Base-by-base conservation (phyloP, 2,888 invertebrate genomes). In the Aphidius colemani region DNA sequence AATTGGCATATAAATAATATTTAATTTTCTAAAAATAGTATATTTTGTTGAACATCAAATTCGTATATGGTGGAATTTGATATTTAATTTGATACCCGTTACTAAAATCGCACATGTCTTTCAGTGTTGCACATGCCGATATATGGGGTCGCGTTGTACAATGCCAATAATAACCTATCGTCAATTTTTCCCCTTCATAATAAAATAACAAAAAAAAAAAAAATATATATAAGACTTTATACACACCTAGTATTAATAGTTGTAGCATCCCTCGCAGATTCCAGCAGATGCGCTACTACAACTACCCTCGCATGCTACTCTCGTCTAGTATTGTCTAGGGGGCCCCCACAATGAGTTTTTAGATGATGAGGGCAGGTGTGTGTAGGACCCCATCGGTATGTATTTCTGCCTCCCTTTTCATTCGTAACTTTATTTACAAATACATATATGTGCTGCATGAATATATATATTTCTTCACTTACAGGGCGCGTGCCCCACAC, bases 401-500 rank as follows among this genome's bases (percentile, higher is more conserved):
- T 51, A 70, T 69, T 63, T 67, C 13, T 18, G 69, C 69, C 18
- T 18, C 13, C 13, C 13, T 18, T 18, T 18, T 13, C 45, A 30
- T 10, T 39, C 18, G 10, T 51, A 30, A 51, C n/a, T 49, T 49
- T 7, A n/a, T 53, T 7, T 53, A 41, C 40, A 41, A 41, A 53
- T 41, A 40, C 53, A 53, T 53, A 40, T 40, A 41, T 53, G 41
- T 53, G 40, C 44, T 55, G 39, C 30, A n/a, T 30, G n/a, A 11
- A 11, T 57, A 11, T 70, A 71, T 70, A 72, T 59, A 48, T 62
- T 68, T 65, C 64, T 69, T 64, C 64, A 65, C 49, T 10, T 69
- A 18, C 72, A 75, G 71, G 79, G 77, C 82, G 82, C 82, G 82
- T 82, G 82, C 80, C 81, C 75, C 79, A 81, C 82, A 82, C 82